A percentile compares a stretch with the other conserved stretches of the same genome.
Evolutionary conservation across 1,140 invertebrate species (phyloP).

Genomic region (Tetramorium parvispinum): DNA sequence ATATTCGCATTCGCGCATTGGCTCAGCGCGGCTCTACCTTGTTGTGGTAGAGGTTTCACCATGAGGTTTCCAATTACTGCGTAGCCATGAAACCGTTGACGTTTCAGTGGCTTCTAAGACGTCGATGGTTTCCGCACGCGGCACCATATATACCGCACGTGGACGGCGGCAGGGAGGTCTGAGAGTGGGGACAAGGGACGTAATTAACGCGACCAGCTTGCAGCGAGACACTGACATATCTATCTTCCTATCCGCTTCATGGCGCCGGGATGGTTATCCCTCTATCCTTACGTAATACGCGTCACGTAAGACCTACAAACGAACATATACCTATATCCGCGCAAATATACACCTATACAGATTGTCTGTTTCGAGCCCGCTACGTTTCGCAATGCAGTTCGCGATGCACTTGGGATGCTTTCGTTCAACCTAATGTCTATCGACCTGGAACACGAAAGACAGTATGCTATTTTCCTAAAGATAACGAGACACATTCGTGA

Average conservation of each 20-base stretch:
- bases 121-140: constrained; percentile 50
- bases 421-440: not conserved
- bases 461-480: not conserved
- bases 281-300: constrained; percentile 77
- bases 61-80: constrained; percentile 81
- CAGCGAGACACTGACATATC: constrained; percentile 80
- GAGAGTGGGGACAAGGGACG: constrained; percentile 69
- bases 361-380: constrained; percentile 17
- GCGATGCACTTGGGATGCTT: not conserved
- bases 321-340: not conserved
- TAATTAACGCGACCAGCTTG: constrained; percentile 81
- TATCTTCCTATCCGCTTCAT: constrained; percentile 74
- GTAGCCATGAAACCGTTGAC: constrained; percentile 69
- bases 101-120: constrained; percentile 78
- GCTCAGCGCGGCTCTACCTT: constrained; percentile 24
- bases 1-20: constrained; percentile 61
- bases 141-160: constrained; percentile 40
- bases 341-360: not conserved
- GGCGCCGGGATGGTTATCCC: constrained; percentile 66
- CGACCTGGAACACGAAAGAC: not conserved
- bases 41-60: constrained; percentile 60
- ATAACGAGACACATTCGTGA: not conserved
- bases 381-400: constrained; percentile 60
- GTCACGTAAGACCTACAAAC: constrained; percentile 75
- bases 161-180: constrained; percentile 15